Conservation (phyloP, 2,113 vertebrate genomes). For the Cacatua alba region DNA sequence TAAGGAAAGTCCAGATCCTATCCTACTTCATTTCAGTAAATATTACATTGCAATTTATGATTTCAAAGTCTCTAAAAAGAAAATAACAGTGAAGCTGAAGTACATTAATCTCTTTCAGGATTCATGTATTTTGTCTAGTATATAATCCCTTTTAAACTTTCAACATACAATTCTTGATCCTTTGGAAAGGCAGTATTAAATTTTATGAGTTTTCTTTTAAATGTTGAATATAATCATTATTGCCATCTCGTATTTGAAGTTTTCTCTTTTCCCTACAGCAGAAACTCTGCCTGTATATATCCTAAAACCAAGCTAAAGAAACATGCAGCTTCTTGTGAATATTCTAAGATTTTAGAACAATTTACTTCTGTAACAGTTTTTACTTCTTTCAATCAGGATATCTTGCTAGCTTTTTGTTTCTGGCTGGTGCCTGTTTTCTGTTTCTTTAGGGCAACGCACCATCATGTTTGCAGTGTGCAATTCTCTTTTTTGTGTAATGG, state of each 20-base stretch:
- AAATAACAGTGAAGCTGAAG: neutral
- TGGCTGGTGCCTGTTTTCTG: neutral
- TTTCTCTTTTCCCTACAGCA: neutral
- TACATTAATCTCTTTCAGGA: neutral
- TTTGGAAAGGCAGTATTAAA: neutral
- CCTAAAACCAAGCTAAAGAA: neutral
- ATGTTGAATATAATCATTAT: neutral
- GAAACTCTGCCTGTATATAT: neutral
- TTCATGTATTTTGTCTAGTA: neutral
- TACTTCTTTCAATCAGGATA: neutral
- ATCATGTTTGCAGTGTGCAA: neutral
- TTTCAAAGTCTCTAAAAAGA: neutral
- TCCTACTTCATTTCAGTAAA: neutral
- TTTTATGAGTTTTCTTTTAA: neutral
- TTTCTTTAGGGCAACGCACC: neutral
- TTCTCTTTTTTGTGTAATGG: slow-evolving; percentile 4
- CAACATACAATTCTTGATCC: neutral
- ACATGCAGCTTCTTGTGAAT: neutral
- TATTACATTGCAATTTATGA: neutral
- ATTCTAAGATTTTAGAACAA: neutral
- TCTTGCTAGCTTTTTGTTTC: neutral
- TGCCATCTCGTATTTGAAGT: neutral
- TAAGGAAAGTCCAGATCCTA: neutral
- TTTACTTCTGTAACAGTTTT: neutral
- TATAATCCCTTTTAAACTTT: neutral